phyloP scores from a whole-genome alignment of 2,888 invertebrate species.

The Altica lythri region DNA sequence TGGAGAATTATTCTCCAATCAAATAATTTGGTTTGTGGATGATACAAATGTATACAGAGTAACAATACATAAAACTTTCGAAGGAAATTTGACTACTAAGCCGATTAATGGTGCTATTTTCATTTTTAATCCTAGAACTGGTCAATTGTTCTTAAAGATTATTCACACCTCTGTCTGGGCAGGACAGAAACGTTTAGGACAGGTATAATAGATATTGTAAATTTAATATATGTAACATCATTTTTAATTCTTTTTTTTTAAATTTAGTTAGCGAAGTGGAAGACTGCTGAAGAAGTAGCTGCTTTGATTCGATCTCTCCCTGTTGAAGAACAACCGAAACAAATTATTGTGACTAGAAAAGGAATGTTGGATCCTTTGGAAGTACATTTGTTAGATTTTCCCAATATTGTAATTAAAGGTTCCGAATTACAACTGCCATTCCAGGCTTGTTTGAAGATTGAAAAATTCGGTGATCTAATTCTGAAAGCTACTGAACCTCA shows the following conservation, averaged over 20 bases:
- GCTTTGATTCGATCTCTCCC: conserved; percentile 98
- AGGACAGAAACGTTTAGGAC: conserved; percentile 98
- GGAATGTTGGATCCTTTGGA: conserved; percentile 99
- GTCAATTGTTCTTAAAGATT: conserved; percentile 98
- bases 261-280: conserved; percentile 93
- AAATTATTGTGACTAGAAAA: conserved; percentile 99
- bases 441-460: conserved; percentile 98
- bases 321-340: conserved; percentile 99
- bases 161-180: conserved; percentile 99
- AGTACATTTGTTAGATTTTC: conserved; percentile 99
- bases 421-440: conserved; percentile 98
- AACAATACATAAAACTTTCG: conserved; percentile 99
- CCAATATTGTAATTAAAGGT: conserved; percentile 99
- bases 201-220: conserved; percentile 60
- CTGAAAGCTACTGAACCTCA: conserved; percentile 99
- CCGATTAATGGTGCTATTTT: conserved; percentile 99
- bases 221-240: conserved; percentile 16
- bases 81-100: conserved; percentile 98
- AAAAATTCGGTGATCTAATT: conserved; percentile 99
- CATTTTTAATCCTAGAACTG: conserved; percentile 98
- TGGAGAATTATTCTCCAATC: conserved; percentile 99
- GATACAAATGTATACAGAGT: conserved; percentile 99
- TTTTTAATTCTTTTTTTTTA: conserved; percentile 18
- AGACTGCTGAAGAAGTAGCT: conserved; percentile 99
- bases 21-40: conserved; percentile 99